Evolutionary conservation across 2,113 vertebrate species (phyloP), one percentile per base, ranked within the genome.

Genomic region (Scopus umbretta): DNA sequence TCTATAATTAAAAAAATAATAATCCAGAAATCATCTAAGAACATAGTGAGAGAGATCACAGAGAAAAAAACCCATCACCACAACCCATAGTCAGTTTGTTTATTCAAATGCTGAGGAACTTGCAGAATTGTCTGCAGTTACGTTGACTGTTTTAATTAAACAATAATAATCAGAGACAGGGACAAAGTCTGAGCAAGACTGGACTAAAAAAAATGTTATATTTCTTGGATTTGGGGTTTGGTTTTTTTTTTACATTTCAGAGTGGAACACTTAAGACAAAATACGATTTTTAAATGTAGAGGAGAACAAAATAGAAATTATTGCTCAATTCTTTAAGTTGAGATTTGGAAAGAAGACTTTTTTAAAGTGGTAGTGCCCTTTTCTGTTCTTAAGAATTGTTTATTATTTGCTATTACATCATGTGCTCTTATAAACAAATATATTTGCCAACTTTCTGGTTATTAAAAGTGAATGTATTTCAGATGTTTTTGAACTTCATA

Each of bases 41-140:
- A 61, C 12, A 1, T 23, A 82, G 6, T 52, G 30, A 71, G 34
- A 66, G 21, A 68, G 19, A 11, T 45, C 27, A 43, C 34, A 58
- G 34, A 9, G 6, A 26, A 53, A 36, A 32, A 49, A 50, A 50
- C 1, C 2, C 9, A 30, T 7, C 1, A 5, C 13, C 6, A 32
- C 21, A 47, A 49, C 16, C 5, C 8, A 5, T 16, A 71, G 26
- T 50, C 26, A 18, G 10, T 40, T 68, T 65, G 7, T 87, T 80
- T 68, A n/a, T 34, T 86, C 17, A 49, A 17, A 50, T 49, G 21
- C 38, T 91, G 72, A 83, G 13, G 73, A 88, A 72, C 40, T 65
- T 80, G 50, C 9, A 56, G 23, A 78, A 38, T 18, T 86, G 10
- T 53, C 9, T 78, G 12, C 2, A 0, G 32, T 40, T 52, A 73